These are phyloP conservation scores for Centrocercus urophasianus DNA, from an alignment of 2,113 vertebrate species.

Conservation along the genomic window DNA sequence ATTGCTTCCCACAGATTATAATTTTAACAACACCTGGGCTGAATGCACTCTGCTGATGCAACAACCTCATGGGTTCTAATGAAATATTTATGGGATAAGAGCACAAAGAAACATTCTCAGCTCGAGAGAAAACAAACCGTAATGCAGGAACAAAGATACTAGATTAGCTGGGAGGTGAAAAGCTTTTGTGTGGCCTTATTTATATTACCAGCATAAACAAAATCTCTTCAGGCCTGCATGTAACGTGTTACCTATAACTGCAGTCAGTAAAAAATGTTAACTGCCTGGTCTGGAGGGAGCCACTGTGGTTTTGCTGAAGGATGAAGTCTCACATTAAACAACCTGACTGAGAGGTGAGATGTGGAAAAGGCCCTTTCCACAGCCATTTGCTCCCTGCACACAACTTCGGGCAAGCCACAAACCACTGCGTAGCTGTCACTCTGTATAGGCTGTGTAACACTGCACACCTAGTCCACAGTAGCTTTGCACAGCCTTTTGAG, in stretches of 20 bases:
- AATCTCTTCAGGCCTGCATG: background rate
- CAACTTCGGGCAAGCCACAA: background rate
- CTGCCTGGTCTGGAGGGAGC: background rate
- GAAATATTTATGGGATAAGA: constrained; percentile 27
- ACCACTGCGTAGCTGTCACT: background rate
- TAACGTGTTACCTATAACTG: background rate
- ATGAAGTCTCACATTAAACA: background rate
- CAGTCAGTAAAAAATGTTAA: background rate
- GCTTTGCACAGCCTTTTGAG: background rate
- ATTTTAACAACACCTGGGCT: constrained; percentile 44
- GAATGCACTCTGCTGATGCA: constrained; percentile 1
- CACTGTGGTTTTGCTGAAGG: background rate
- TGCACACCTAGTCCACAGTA: background rate
- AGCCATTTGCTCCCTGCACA: background rate
- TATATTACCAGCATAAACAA: background rate
- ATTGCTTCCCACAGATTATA: constrained; percentile 4
- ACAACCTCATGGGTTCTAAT: constrained; percentile 3
- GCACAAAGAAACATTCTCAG: constrained; percentile 37
- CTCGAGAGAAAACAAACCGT: background rate
- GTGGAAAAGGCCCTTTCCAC: background rate
- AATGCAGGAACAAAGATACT: background rate
- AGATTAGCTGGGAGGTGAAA: constrained; percentile 3
- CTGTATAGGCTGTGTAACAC: background rate
- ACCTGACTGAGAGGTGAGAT: background rate
- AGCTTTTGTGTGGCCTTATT: constrained; percentile 1